Conservation (phyloP, 2,888 invertebrate genomes). For the Sphaeridia pumilis region DNA sequence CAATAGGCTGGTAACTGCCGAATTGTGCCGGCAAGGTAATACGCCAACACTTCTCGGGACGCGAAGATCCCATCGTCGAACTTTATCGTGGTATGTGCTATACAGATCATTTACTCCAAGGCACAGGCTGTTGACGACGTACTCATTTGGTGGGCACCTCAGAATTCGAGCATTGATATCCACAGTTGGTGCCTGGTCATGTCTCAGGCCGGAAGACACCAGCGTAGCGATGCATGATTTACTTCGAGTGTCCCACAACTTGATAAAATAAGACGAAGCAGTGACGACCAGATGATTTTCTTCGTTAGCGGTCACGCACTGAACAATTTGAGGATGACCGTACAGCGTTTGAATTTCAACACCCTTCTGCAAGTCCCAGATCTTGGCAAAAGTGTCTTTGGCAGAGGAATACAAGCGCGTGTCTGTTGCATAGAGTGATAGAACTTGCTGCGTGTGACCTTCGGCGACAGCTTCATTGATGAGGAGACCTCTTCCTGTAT, state of each 20-base stretch:
- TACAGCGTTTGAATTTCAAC: conserved; percentile 55
- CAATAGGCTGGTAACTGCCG: conserved; percentile 1
- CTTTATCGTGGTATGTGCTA: conserved; percentile 65
- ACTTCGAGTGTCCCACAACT: conserved; percentile 64
- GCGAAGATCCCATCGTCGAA: conserved; percentile 72
- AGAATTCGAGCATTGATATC: conserved; percentile 35
- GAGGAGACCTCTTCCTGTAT: conserved; percentile 48
- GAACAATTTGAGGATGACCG: conserved; percentile 62
- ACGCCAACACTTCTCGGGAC: conserved; percentile 39
- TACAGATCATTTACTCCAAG: conserved; percentile 54
- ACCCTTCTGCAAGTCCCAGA: conserved; percentile 71
- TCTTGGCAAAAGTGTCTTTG: conserved; percentile 72
- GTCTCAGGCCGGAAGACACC: conserved; percentile 56
- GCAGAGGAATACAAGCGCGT: conserved; percentile 67
- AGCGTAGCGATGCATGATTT: conserved; percentile 56
- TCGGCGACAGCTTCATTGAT: conserved; percentile 69
- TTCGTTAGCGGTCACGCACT: conserved; percentile 52
- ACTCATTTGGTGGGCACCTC: conserved; percentile 2
- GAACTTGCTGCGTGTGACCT: conserved; percentile 73
- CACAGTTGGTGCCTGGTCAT: conserved; percentile 40
- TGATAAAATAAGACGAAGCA: conserved; percentile 64
- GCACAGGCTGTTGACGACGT: conserved; percentile 18
- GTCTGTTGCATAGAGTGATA: conserved; percentile 64
- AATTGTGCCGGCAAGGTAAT: conserved; percentile 18
- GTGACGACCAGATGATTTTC: conserved; percentile 54